Conservation (phyloP, 2,113 vertebrate species). For the Turdus rufiventris region DNA sequence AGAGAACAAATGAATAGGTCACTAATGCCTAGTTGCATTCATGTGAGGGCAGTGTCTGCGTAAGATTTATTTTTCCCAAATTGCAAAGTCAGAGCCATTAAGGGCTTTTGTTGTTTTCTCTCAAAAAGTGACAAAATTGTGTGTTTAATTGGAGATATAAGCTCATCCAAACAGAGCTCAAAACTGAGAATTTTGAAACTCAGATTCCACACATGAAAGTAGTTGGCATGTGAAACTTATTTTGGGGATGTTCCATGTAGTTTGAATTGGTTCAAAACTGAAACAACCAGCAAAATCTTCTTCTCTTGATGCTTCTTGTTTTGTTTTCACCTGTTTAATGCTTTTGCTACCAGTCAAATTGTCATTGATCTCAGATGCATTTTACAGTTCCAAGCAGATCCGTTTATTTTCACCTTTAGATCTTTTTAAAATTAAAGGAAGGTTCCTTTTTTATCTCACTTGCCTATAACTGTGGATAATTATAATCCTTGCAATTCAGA, state of each 20-base stretch:
- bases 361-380: background rate
- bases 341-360: background rate
- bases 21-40: background rate
- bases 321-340: background rate
- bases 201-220: background rate
- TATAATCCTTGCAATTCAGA: background rate
- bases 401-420: background rate
- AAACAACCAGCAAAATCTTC: background rate
- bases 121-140: background rate
- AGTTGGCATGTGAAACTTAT: background rate
- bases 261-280: background rate
- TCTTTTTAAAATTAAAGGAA: background rate
- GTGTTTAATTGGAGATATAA: background rate
- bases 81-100: background rate
- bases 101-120: background rate
- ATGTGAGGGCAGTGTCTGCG: background rate
- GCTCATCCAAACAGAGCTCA: background rate
- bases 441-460: background rate
- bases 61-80: background rate
- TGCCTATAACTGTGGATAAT: background rate
- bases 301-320: background rate
- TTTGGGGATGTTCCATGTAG: background rate
- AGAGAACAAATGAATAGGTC: background rate
- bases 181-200: background rate
- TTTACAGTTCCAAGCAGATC: background rate